Base-by-base conservation (phyloP, 53 echinoderm and acorn worm species). In the Mesocentrotus franciscanus region DNA sequence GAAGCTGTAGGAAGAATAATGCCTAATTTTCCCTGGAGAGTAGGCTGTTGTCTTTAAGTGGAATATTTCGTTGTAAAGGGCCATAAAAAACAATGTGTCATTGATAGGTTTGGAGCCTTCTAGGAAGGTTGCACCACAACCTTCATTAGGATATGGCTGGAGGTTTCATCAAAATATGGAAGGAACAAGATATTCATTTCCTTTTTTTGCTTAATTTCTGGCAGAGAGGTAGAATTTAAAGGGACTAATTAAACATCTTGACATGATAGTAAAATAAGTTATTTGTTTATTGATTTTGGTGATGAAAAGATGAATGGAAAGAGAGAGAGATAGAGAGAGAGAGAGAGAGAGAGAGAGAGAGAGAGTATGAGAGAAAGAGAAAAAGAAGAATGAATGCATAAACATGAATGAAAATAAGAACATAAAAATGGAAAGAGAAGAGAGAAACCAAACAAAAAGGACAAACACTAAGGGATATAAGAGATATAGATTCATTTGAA, bases 81-180 rank as follows among this genome's bases (percentile, higher is more conserved):
- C 39, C 39, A 20, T 79, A 35, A 35, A 79, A 71, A 79, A 79
- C 79, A 79, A 9, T 72, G 79, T 79, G 79, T 79, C 79, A 79
- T 35, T 79, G 79, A 79, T 79, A 79, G 6, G 35, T 79, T 39
- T 39, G 1, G 3, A 39, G 39, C 39, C 39, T 39, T 79, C 79
- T 35, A 9, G 79, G 79, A 79, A 39, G 39, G 18, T 79, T 16
- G 11, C 9, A 79, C 79, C 0, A 18, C 9, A 17, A 18, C 5
- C 13, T 35, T 12, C 60, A 89, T 60, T 89, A 61, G 39, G 79
- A 79, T 79, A 79, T 18, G 20, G 79, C 35, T 79, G 0, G 35
- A 39, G 78, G 36, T 79, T 79, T 35, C 79, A 79, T 79, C 36
- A 36, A 79, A 79, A 79, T 79, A 39, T 79, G 35, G 71, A n/a